Evolutionary conservation across 2,888 invertebrate species (phyloP), one percentile per base, ranked within the genome.

Genomic region (Cecidostiba fungosa): DNA sequence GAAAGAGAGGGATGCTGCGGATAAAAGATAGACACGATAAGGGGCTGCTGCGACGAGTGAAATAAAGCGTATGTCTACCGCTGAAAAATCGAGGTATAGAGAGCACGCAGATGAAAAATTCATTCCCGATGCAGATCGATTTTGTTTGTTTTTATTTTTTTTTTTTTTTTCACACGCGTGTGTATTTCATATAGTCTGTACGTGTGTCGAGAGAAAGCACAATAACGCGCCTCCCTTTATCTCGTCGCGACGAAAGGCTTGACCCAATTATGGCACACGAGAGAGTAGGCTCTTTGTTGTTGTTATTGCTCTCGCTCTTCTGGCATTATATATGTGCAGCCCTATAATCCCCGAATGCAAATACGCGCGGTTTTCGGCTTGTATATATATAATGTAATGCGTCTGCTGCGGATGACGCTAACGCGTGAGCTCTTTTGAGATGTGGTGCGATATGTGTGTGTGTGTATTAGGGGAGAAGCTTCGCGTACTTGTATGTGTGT

Each of bases 171-270:
- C n/a, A n/a, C 43, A 1, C 29, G 3, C 12, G 39, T 10, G 39
- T 1, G 39, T 39, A 39, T 39, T 39, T 39, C n/a, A 0, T n/a
- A n/a, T n/a, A n/a, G n/a, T n/a, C 36, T 6, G 23, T n/a, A 12
- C 14, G 32, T n/a, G n/a, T 36, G 36, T 6, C 5, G 36, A 36
- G 36, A 36, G 39, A 36, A 5, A 36, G 36, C 19, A 0, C 72
- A 39, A 19, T n/a, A 19, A 72, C 10, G 39, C 39, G 36, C 72
- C 54, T 23, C 77, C 59, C 59, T 77, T 62, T 77, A 36, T 77
- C 59, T 77, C 59, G 59, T 54, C 76, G 59, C 59, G 76, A 19
- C 74, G 29, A 23, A 50, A 29, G 59, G 59, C 59, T 77, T 77
- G 76, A 77, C 76, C 76, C 23, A 77, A 77, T 77, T 77, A 54